Base-by-base conservation (phyloP, 2,113 vertebrate species). In the Garra rufa region DNA sequence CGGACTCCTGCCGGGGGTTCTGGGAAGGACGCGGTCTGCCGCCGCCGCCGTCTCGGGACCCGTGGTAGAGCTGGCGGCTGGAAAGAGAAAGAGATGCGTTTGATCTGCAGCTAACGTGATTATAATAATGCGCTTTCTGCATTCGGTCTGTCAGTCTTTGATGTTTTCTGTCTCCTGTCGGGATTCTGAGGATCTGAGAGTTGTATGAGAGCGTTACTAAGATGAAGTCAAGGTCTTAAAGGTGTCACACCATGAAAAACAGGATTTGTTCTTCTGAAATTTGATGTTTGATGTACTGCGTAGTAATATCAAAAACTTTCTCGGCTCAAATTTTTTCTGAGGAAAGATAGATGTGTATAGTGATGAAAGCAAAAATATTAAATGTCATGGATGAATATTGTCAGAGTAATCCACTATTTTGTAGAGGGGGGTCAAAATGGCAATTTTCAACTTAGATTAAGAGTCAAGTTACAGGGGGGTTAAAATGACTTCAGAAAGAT, bases 41-140 rank as follows among this genome's bases (percentile, higher is more conserved):
- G 94, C 90, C 15, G 80, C 90, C 85, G 88, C 92, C 87, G 94
- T 89, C 79, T 98, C 97, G 0, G 95, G 96, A 82, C 96, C 97
- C 74, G 96, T 97, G 89, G 96, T 97, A 84, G 96, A 97, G 93
- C 95, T 97, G 90, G 96, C 95, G 92, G 95, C 95, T 97, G 92
- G 86, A 89, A 87, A 34, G 50, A 63, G 44, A 71, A 26, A 78
- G 13, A 67, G 70, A 69, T 10, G 61, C 7, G 3, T 10, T 10
- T 57, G 21, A 57, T 69, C 30, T 28, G 59, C 59, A 63, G 24
- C 5, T n/a, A 55, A n/a, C 8, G 19, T n/a, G 52, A 55, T 55
- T 21, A 55, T 21, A 1, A 15, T 55, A 30, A 65, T 15, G 26
- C 1, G 1, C n/a, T 63, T 15, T 7, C 24, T 61, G 26, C 59